Evolutionary conservation across 2,888 invertebrate genomes (phyloP), one percentile per base, ranked within the genome.

Genomic region (Hoplodrina blanda): DNA sequence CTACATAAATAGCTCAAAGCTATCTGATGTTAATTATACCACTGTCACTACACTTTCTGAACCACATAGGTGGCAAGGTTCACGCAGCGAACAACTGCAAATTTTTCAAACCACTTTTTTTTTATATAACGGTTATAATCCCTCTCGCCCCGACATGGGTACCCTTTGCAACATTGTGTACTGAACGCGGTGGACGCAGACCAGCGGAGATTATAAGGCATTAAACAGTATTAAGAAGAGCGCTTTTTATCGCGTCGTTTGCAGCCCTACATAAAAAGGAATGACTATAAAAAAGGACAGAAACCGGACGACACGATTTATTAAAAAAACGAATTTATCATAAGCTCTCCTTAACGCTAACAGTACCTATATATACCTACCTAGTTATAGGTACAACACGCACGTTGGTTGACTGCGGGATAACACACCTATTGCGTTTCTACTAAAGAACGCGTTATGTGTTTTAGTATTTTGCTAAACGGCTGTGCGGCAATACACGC

Each of bases 201-300:
- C 57, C 62, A n/a, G 56, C 46, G 53, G 53, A 62, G 69, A 80
- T 76, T 80, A 82, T 78, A 71, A 69, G 59, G 74, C 80, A 81
- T 84, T 81, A 53, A 79, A 78, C 66, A 61, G 65, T 81, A 82
- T 85, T 79, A 79, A 65, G 70, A 79, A 65, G 70, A 67, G 67
- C 67, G 37, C 65, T 76, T 78, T 79, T 69, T 54, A 71, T 62
- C 55, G 55, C 44, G 19, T 25, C 8, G 53, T 15, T 25, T 20
- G 53, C 20, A 53, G 13, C 53, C 13, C 13, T 50, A 11, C 10
- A 19, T 50, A 50, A 50, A 50, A 25, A 50, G 10, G 10, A 50
- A 19, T 19, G 10, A 0, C 19, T 11, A 10, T 19, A 11, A 20
- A 50, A 50, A 46, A 17, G 46, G 17, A 46, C n/a, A 17, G 17